Evolutionary conservation across 2,113 vertebrate species (phyloP).

Genomic region (Petrocephalus microphthalmus): DNA sequence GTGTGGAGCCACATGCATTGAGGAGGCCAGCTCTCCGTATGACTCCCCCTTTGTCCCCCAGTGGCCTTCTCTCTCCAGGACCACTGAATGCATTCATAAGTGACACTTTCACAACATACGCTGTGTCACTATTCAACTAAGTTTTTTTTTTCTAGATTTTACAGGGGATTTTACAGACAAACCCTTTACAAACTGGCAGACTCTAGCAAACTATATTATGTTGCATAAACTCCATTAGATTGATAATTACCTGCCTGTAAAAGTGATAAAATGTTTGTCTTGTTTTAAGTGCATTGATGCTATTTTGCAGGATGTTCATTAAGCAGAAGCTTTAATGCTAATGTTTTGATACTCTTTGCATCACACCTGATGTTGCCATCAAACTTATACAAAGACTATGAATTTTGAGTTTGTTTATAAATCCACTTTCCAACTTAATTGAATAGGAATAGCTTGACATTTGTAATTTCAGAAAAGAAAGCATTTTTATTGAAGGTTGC

Average conservation of each 20-base stretch:
- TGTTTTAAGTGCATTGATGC: neutral
- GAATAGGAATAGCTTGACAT: neutral
- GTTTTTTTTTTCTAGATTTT: neutral
- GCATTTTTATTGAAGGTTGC: neutral
- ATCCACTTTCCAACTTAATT: neutral
- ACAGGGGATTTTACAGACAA: slow-evolving; percentile 9
- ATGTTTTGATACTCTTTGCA: neutral
- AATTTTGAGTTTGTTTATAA: neutral
- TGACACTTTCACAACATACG: neutral
- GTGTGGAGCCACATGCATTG: neutral
- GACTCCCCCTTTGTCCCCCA: neutral
- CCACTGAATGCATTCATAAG: neutral
- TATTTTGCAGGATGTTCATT: neutral
- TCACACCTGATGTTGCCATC: neutral
- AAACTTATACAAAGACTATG: neutral
- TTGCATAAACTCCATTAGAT: neutral
- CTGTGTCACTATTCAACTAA: neutral
- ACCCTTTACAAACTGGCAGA: slow-evolving; percentile 2
- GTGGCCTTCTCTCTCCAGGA: neutral
- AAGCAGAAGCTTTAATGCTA: neutral
- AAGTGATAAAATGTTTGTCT: neutral
- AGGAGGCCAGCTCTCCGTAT: neutral
- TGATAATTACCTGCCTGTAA: neutral
- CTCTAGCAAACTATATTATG: neutral
- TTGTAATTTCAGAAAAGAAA: neutral